phyloP scores from a whole-genome alignment of 2,797 vertebrate species.

The Taenioides sp. region DNA sequence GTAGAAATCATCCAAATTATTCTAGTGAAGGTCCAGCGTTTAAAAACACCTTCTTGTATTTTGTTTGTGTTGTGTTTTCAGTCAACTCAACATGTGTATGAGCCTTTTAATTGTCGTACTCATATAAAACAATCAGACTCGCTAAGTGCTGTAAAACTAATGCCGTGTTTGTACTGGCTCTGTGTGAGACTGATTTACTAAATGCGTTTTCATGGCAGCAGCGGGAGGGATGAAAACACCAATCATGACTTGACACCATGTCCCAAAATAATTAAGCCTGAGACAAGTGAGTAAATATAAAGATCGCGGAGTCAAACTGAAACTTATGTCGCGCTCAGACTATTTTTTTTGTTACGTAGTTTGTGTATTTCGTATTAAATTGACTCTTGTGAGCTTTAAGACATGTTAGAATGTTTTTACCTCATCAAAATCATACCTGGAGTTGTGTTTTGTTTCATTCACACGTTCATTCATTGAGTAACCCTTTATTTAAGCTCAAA shows the following conservation, averaged over 20 bases:
- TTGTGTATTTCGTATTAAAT: not conserved
- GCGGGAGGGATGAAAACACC: constrained; percentile 8
- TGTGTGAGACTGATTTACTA: not conserved
- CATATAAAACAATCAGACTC: not conserved
- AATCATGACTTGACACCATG: not conserved
- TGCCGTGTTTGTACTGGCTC: not conserved
- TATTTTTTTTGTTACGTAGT: not conserved
- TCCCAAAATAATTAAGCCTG: constrained; percentile 3
- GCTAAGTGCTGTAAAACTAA: not conserved
- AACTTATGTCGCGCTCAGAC: constrained; percentile 4
- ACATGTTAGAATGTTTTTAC: too few relatives aligned
- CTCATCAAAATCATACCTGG: too few relatives aligned
- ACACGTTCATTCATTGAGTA: too few relatives aligned
- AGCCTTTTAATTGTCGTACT: too few relatives aligned
- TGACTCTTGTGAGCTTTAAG: too few relatives aligned
- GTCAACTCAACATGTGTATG: too few relatives aligned
- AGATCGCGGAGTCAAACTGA: constrained; percentile 6
- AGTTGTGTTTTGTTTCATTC: too few relatives aligned
- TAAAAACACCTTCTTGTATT: too few relatives aligned
- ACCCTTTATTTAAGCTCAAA: too few relatives aligned
- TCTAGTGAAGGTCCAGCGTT: too few relatives aligned
- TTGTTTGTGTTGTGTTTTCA: too few relatives aligned
- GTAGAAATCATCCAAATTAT: too few relatives aligned
- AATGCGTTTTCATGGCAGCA: not conserved
- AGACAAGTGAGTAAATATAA: constrained; percentile 9